Base-by-base conservation (phyloP, 2,113 vertebrate species). In the Prolemur simus region DNA sequence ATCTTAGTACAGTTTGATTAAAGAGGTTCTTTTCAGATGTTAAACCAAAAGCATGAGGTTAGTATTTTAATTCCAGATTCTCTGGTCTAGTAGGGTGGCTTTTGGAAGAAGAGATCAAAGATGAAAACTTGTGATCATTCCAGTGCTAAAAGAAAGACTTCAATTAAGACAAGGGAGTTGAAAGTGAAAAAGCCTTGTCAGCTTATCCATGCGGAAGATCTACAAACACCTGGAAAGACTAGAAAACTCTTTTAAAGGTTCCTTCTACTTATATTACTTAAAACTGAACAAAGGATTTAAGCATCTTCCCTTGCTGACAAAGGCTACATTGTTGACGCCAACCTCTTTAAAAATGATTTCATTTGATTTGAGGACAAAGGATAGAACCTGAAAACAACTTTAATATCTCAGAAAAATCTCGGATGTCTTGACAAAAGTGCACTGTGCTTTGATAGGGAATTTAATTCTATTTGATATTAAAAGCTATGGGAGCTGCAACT, bases 221-320 rank as follows among this genome's bases (percentile, higher is more conserved):
- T 39, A 32, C 49, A 76, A 63, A 73, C 34, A 89, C 12, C 34
- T 52, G 23, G 29, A 34, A 95, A 88, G 42, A 47, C 34, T 29
- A 5, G 63, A 88, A 18, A 91, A 69, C n/a, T 94, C 69, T 87
- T 92, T 78, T 47, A 94, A 95, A 91, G 45, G 90, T 94, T 90
- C 92, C 13, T 94, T 94, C 86, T 86, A 27, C 78, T 78, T 89
- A 78, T 17, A 95, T 45, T 47, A 80, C 81, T 92, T 92, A 86
- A 88, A 96, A 89, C 47, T 83, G 29, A 82, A 90, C 78, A n/a
- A 47, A 52, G n/a, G 6, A 58, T 92, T 95, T 45, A 91, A 47
- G 85, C 25, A 2, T 78, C 69, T 91, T 63, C 64, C 45, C 58
- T 92, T 76, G 52, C 34, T 68, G 81, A 82, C 76, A 91, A 37